Conservation (phyloP, 23 tunicate species). For the Pegea sp. region DNA sequence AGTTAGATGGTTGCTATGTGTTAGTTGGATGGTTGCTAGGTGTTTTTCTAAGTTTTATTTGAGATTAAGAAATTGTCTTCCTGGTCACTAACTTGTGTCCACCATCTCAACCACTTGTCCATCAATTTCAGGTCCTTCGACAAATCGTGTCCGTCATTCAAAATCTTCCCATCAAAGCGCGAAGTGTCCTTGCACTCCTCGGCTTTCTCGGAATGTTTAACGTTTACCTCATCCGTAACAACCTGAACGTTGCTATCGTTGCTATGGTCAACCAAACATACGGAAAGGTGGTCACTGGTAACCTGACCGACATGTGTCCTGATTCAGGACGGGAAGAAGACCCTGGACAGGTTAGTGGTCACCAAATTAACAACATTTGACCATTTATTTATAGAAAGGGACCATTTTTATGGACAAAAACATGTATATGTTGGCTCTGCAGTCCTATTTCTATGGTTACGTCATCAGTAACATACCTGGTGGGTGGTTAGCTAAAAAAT, state of each 20-base stretch:
- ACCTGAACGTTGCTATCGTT: slow-evolving; percentile 68
- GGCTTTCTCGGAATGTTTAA: slow-evolving; percentile 64
- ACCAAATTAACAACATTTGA: background rate
- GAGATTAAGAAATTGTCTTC: no score
- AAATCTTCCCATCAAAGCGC: slow-evolving; percentile 31
- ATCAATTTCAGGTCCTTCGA: no score
- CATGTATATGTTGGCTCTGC: slow-evolving; percentile 20
- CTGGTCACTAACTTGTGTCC: no score
- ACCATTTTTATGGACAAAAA: slow-evolving; percentile 24
- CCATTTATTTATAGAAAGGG: slow-evolving; percentile 27
- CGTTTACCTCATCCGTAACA: slow-evolving; percentile 38
- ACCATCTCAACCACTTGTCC: no score
- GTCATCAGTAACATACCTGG: slow-evolving; percentile 54
- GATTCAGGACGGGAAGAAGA: slow-evolving; percentile 15
- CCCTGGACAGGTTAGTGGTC: background rate
- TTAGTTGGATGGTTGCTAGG: no score
- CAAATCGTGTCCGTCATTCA: no score
- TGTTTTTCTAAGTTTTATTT: no score
- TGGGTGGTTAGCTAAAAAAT: slow-evolving; percentile 50
- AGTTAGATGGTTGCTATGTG: no score
- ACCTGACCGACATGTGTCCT: slow-evolving; percentile 39
- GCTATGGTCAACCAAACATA: slow-evolving; percentile 67
- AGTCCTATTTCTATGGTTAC: slow-evolving; percentile 62
- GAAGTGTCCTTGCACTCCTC: slow-evolving; percentile 51
- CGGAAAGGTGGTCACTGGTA: background rate